phyloP scores from a whole-genome alignment of 2,888 invertebrate species.

The Chloromyia formosa region DNA sequence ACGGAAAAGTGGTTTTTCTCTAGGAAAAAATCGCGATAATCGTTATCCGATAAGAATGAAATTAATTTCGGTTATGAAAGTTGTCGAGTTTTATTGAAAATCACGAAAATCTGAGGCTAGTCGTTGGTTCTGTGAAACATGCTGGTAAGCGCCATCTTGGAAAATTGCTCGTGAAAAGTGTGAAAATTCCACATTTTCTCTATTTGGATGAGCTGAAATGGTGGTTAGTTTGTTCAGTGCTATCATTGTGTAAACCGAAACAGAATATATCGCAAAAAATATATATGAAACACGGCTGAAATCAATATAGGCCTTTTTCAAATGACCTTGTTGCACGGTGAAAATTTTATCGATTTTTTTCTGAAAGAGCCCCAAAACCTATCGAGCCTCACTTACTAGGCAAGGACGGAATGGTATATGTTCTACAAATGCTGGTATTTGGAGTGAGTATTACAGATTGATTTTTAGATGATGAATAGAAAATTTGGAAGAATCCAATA shows the following conservation, averaged over 20 bases:
- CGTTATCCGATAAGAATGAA: neutral
- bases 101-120: neutral
- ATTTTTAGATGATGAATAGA: neutral
- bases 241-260: neutral
- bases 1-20: slow-evolving; percentile 9
- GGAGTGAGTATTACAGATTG: slow-evolving; percentile 4
- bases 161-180: slow-evolving; percentile 34
- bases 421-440: neutral
- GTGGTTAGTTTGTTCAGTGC: neutral
- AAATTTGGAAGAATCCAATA: no score
- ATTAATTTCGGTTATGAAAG: neutral
- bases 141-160: slow-evolving; percentile 55
- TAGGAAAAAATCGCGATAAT: slow-evolving; percentile 4
- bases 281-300: neutral
- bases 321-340: slow-evolving; percentile 64
- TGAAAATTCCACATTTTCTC: slow-evolving; percentile 21
- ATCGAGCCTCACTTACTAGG: neutral
- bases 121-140: slow-evolving; percentile 44
- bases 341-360: slow-evolving; percentile 52
- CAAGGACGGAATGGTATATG: slow-evolving; percentile 11
- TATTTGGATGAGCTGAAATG: neutral
- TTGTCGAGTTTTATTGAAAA: neutral
- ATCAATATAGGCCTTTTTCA: slow-evolving; percentile 50
- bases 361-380: slow-evolving; percentile 9
- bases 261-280: neutral